These are phyloP conservation scores for Meganola albula DNA, from an alignment of 2,888 invertebrate species.

Conservation along the genomic window DNA sequence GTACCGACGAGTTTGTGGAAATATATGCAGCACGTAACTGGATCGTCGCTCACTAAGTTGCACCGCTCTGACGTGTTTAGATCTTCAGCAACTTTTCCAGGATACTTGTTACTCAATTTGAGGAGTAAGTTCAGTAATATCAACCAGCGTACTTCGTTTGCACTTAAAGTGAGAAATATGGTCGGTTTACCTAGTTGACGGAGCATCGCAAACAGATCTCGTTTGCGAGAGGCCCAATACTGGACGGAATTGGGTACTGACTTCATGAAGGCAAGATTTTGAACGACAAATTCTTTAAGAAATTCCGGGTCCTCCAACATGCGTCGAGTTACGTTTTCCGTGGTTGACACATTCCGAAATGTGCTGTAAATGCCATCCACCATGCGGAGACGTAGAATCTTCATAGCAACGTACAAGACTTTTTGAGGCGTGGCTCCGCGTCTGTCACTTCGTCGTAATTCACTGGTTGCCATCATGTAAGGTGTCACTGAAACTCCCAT, in stretches of 20 bases:
- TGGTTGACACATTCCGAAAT: constrained; percentile 28
- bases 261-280: constrained; percentile 40
- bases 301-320: constrained; percentile 35
- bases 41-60: constrained; percentile 31
- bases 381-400: constrained; percentile 37
- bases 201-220: constrained; percentile 38
- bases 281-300: constrained; percentile 29
- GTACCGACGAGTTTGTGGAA: constrained; percentile 40
- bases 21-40: constrained; percentile 32
- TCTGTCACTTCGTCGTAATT: constrained; percentile 42
- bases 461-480: constrained; percentile 45
- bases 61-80: constrained; percentile 10
- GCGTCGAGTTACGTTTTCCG: constrained; percentile 29
- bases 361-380: constrained; percentile 26
- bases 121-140: constrained; percentile 36
- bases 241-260: constrained; percentile 44
- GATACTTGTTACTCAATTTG: constrained; percentile 30
- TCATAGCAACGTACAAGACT: constrained; percentile 49
- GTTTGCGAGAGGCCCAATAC: constrained; percentile 43
- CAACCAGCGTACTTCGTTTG: constrained; percentile 48
- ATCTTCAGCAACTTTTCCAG: constrained; percentile 14
- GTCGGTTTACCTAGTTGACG: constrained; percentile 39
- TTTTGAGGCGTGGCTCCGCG: constrained; percentile 41
- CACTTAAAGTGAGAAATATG: constrained; percentile 37
- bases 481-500: constrained; percentile 35